Evolutionary conservation across 2,888 invertebrate species (phyloP).

Genomic region (Pachycephus smyrnensis): DNA sequence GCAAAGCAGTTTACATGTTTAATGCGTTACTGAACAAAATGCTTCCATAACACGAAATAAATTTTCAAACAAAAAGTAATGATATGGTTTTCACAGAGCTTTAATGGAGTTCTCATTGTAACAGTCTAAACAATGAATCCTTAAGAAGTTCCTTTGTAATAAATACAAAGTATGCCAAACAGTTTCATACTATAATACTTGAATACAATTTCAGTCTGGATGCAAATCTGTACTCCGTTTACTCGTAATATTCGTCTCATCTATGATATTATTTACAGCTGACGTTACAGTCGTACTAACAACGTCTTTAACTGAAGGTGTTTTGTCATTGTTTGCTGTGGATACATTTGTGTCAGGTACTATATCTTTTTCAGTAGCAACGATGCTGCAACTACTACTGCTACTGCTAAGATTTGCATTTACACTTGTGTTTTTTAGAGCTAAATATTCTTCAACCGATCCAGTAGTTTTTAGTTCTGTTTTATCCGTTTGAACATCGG

Average conservation of each 20-base stretch:
- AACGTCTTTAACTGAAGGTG: background rate
- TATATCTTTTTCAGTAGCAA: background rate
- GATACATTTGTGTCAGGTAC: background rate
- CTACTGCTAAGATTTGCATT: constrained; percentile 11
- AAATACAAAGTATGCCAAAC: background rate
- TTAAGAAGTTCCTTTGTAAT: background rate
- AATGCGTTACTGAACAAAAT: background rate
- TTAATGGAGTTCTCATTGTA: background rate
- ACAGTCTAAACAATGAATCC: background rate
- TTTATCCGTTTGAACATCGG: constrained; percentile 18
- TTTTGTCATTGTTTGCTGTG: background rate
- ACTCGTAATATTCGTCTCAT: background rate
- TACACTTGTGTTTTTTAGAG: constrained; percentile 49
- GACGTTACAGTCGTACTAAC: background rate
- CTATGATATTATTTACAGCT: background rate
- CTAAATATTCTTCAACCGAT: constrained; percentile 63
- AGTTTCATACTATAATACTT: background rate
- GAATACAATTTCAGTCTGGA: background rate
- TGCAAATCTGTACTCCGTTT: background rate
- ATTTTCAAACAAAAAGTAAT: background rate
- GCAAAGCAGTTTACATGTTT: background rate
- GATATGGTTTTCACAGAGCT: background rate
- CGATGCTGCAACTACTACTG: constrained; percentile 13
- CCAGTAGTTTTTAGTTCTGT: constrained; percentile 50
- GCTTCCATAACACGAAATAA: background rate